Base-by-base conservation (phyloP, 2,888 invertebrate genomes). In the Eupithecia insigniata region DNA sequence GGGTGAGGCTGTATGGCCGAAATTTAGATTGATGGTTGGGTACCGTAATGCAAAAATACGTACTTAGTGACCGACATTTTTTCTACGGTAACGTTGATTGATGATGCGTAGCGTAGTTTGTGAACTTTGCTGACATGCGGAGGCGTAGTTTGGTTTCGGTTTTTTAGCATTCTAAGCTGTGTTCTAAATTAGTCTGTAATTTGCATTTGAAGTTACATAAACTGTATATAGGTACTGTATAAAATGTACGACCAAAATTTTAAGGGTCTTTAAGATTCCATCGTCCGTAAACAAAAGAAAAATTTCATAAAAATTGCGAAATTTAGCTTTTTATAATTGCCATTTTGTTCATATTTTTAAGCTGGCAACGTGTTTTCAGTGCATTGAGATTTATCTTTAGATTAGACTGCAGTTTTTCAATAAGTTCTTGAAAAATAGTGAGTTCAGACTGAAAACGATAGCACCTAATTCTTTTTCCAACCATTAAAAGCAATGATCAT, bases 401-500 rank as follows among this genome's bases (percentile, higher is more conserved):
- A 51, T 14, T 10, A 10, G 22, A 51, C 46, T 22, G 46, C 46
- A 51, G 22, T 10, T 51, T 46, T 22, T 51, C 30, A 18, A 30
- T 60, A 60, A 30, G 18, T 60, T 60, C 60, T 60, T 28, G 26
- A 30, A 60, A 30, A 60, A 60, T 26, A 30, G 7, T 16, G 18
- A 30, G 60, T 60, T 7, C 18, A 16, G 28, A 30, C 30, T 75
- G 77, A 79, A 51, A 80, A 83, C 80, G 22, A 22, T 51, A 55
- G 55, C 55, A 14, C 26, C 55, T 55, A 14, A 55, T 22, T 55
- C 26, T 55, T 55, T 51, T 55, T 55, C 55, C 26, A 5, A 55
- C 55, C 22, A 26, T 84, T 81, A 76, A 80, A 82, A 78, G 79
- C 80, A 83, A 83, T 79, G 81, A 78, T 78, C 80, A 81, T 76